A percentile compares a stretch with the other conserved stretches of the same genome.
Conservation (phyloP, 2,888 invertebrate genomes). For the Tenthredo amoena region DNA sequence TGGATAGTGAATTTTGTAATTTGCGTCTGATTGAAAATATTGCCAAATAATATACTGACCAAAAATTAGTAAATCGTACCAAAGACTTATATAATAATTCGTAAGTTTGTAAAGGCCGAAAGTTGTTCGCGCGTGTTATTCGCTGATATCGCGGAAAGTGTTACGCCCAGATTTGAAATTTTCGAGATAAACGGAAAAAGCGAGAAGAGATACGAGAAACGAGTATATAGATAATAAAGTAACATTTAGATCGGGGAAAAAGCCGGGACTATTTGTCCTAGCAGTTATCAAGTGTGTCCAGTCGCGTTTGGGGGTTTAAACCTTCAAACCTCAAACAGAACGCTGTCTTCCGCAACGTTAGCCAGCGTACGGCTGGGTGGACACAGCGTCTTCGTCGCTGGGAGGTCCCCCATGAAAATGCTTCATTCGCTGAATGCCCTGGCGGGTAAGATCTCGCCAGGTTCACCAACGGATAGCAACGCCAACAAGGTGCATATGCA, state of each 20-base stretch:
- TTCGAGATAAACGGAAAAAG: not conserved
- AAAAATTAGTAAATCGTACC: slow-evolving; percentile 33
- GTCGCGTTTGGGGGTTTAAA: slow-evolving; percentile 65
- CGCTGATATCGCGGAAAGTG: not conserved
- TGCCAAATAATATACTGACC: slow-evolving; percentile 34
- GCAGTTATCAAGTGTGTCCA: slow-evolving; percentile 42
- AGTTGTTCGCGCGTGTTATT: not conserved
- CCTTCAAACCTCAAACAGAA: slow-evolving; percentile 65
- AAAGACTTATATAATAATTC: not conserved
- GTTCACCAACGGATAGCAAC: slow-evolving; percentile 82
- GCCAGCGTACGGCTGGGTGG: slow-evolving; percentile 64
- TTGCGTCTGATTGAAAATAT: not conserved
- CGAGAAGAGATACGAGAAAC: not conserved
- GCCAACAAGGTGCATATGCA: slow-evolving; percentile 85
- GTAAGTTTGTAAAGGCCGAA: not conserved
- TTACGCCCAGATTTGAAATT: not conserved
- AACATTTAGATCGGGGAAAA: not conserved
- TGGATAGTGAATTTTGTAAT: not conserved
- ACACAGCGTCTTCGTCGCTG: slow-evolving; percentile 66
- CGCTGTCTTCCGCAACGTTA: slow-evolving; percentile 65
- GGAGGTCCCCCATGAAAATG: slow-evolving; percentile 81
- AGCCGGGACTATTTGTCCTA: slow-evolving; percentile 30
- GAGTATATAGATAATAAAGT: not conserved
- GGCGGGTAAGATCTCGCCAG: slow-evolving; percentile 94
- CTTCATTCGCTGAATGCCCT: slow-evolving; percentile 92